Conservation (phyloP, 2,888 invertebrate genomes). For the Drosophila flavopinicola region DNA sequence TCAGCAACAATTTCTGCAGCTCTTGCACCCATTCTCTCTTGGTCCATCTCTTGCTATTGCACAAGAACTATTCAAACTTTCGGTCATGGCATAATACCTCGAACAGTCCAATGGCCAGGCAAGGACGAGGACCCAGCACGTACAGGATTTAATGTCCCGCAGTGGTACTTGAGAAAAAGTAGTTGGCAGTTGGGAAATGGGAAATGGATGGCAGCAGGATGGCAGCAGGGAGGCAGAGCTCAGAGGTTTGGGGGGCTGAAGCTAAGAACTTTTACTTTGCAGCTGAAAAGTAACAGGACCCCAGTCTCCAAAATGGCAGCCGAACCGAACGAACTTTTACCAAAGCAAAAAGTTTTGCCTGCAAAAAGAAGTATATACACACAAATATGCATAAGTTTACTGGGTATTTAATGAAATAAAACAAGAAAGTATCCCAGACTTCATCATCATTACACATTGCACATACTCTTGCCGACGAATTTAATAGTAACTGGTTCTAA, state of each 20-base stretch:
- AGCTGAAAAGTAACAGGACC: slow-evolving; percentile 68
- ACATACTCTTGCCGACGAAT: slow-evolving; percentile 12
- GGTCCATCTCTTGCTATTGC: slow-evolving; percentile 32
- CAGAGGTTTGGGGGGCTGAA: slow-evolving; percentile 21
- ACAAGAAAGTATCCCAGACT: slow-evolving; percentile 28
- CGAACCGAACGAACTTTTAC: slow-evolving; percentile 66
- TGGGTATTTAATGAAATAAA: slow-evolving; percentile 41
- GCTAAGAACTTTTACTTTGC: slow-evolving; percentile 80
- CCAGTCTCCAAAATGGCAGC: slow-evolving; percentile 55
- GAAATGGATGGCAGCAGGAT: slow-evolving; percentile 24
- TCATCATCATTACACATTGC: background rate
- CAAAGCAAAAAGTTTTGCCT: slow-evolving; percentile 68
- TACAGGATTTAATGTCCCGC: slow-evolving; percentile 78
- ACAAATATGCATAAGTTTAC: slow-evolving; percentile 51
- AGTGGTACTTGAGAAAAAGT: slow-evolving; percentile 80
- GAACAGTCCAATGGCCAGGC: slow-evolving; percentile 59
- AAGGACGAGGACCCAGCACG: slow-evolving; percentile 57
- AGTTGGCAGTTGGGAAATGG: slow-evolving; percentile 59
- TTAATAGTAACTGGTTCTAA: background rate
- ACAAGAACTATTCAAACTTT: slow-evolving; percentile 78
- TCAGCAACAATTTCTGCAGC: slow-evolving; percentile 57
- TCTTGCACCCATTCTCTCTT: slow-evolving; percentile 6
- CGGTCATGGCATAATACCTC: slow-evolving; percentile 77
- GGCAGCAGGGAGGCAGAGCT: background rate
- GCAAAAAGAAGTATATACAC: slow-evolving; percentile 65